A percentile compares a stretch with the other conserved stretches of the same genome.
These are phyloP conservation scores for Pogonomyrmex barbatus DNA, from an alignment of 1,140 invertebrate species.

Conservation along the genomic window DNA sequence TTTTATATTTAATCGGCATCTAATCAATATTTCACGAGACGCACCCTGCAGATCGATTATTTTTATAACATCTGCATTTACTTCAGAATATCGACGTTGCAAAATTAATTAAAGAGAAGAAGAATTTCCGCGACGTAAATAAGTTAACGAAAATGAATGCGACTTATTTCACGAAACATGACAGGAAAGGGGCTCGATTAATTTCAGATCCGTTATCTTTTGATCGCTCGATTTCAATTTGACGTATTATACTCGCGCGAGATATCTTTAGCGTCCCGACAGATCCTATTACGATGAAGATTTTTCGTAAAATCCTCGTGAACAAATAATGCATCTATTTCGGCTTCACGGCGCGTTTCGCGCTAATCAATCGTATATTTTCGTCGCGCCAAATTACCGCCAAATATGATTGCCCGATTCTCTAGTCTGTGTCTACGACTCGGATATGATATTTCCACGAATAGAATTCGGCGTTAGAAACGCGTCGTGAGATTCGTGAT, in stretches of 20 bases:
- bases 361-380: slow-evolving; percentile 24
- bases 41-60: not conserved
- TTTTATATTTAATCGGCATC: slow-evolving; percentile 11
- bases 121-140: slow-evolving; percentile 9
- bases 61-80: not conserved
- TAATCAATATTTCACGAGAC: slow-evolving; percentile 34
- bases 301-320: slow-evolving; percentile 2
- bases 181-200: not conserved
- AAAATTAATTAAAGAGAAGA: slow-evolving; percentile 20
- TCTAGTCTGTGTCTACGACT: not conserved
- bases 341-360: not conserved
- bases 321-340: slow-evolving; percentile 42
- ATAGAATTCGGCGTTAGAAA: slow-evolving; percentile 45
- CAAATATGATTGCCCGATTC: slow-evolving; percentile 27
- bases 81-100: slow-evolving; percentile 27
- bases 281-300: not conserved
- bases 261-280: not conserved
- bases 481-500: slow-evolving; percentile 25
- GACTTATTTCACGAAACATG: not conserved
- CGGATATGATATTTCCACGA: slow-evolving; percentile 11
- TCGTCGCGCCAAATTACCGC: slow-evolving; percentile 11
- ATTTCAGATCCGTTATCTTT: not conserved
- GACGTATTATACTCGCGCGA: not conserved
- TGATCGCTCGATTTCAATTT: not conserved
- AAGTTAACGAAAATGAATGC: slow-evolving; percentile 17